A percentile compares a stretch with the other conserved stretches of the same genome.
Evolutionary conservation across 2,888 invertebrate species (phyloP).

Genomic region (Eucriotettix oculatus): DNA sequence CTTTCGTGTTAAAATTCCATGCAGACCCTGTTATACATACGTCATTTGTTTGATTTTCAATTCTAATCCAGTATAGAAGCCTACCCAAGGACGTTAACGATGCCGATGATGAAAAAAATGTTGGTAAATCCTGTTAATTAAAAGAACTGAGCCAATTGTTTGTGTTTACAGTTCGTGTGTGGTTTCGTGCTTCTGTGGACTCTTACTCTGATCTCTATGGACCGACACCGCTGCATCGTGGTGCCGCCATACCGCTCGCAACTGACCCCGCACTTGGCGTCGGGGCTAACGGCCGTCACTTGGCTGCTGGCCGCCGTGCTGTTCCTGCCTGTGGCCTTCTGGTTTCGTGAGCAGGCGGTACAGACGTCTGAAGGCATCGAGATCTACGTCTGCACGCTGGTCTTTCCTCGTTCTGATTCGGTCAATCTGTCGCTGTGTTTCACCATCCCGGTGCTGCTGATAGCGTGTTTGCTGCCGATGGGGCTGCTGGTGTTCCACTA

Average conservation of each 20-base stretch:
- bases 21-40: too few relatives aligned
- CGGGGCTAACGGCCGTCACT: conserved; percentile 24
- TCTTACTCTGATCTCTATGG: conserved; percentile 36
- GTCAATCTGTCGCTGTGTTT: conserved; percentile 33
- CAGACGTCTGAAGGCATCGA: conserved; percentile 12
- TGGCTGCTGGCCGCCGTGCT: conserved; percentile 32
- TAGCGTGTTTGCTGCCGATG: conserved; percentile 36
- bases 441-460: conserved; percentile 29
- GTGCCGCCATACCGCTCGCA: conserved; percentile 36
- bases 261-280: conserved; percentile 27
- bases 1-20: too few relatives aligned
- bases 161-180: conserved; percentile 31
- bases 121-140: too few relatives aligned
- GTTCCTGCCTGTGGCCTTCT: conserved; percentile 33
- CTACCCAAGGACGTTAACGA: too few relatives aligned
- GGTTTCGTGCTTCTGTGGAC: conserved; percentile 40
- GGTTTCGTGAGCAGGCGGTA: conserved; percentile 18
- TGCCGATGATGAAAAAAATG: too few relatives aligned
- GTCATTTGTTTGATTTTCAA: too few relatives aligned
- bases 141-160: too few relatives aligned
- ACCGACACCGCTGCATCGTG: conserved; percentile 35
- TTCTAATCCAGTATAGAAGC: too few relatives aligned
- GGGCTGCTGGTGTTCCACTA: conserved; percentile 34
- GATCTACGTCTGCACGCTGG: conserved; percentile 30
- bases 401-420: conserved; percentile 31